Percentiles rank a stretch among this genome's conserved stretches.
phyloP scores from a whole-genome alignment of 2,113 vertebrate species.

The Perca flavescens region DNA sequence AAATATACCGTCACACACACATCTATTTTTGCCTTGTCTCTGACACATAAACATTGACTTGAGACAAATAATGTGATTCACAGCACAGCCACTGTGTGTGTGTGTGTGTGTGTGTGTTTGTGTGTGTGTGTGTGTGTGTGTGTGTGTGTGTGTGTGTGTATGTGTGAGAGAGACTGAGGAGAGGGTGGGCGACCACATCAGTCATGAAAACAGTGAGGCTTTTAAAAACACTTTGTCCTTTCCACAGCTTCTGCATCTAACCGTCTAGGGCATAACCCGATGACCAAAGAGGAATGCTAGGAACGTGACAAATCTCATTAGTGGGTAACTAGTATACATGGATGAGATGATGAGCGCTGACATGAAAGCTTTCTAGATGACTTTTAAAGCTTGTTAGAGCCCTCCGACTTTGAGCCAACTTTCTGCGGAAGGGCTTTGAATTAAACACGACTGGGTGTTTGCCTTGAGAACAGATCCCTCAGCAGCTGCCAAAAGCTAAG shows the following conservation, averaged over 20 bases:
- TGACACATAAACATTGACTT: not conserved
- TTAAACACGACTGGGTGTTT: conserved; percentile 57
- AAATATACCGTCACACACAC: not conserved
- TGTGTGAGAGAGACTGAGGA: not conserved
- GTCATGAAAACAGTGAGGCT: conserved; percentile 24
- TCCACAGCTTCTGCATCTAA: not conserved
- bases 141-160: not conserved
- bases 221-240: conserved; percentile 26
- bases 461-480: conserved; percentile 38
- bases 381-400: conserved; percentile 58
- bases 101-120: not conserved
- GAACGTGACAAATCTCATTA: conserved; percentile 48
- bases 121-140: not conserved
- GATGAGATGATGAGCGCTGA: conserved; percentile 49
- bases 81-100: not conserved
- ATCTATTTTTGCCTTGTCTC: not conserved
- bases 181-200: not conserved
- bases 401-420: conserved; percentile 33
- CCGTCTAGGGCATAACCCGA: not conserved
- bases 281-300: not conserved
- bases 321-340: not conserved
- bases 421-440: conserved; percentile 61
- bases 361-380: conserved; percentile 50
- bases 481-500: conserved; percentile 35
- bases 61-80: not conserved